phyloP scores from a whole-genome alignment of 2,797 vertebrate genomes.

The Tragopan temminckii region DNA sequence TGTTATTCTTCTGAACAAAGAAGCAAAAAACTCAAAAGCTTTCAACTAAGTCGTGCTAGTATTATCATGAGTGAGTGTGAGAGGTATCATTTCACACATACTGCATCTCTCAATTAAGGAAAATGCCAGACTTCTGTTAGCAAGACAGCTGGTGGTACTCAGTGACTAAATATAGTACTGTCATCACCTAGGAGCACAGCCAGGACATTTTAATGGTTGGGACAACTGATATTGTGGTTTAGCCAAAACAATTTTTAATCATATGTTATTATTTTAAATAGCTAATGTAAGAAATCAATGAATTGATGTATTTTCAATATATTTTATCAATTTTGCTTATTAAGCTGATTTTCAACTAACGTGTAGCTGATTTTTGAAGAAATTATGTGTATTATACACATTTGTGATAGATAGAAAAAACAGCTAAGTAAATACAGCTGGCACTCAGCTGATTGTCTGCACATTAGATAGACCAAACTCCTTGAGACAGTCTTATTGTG shows the following conservation, averaged over 20 bases:
- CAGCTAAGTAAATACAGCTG: slow-evolving; percentile 63
- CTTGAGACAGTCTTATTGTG: background rate
- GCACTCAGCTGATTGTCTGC: slow-evolving; percentile 32
- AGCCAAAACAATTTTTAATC: slow-evolving; percentile 74
- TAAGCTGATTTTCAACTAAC: slow-evolving; percentile 26
- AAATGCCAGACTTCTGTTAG: slow-evolving; percentile 78
- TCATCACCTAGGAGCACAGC: slow-evolving; percentile 71
- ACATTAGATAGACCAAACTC: background rate
- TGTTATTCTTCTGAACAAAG: slow-evolving; percentile 68
- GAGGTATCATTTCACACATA: slow-evolving; percentile 76
- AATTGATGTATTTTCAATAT: slow-evolving; percentile 29
- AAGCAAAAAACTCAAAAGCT: slow-evolving; percentile 53
- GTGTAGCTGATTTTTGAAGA: slow-evolving; percentile 26
- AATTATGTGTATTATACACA: slow-evolving; percentile 1
- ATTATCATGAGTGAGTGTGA: slow-evolving; percentile 74
- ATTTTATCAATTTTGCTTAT: slow-evolving; percentile 31
- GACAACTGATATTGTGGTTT: slow-evolving; percentile 74
- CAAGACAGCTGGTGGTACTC: slow-evolving; percentile 78
- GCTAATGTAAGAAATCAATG: slow-evolving; percentile 20
- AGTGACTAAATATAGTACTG: slow-evolving; percentile 78
- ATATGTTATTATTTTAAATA: slow-evolving; percentile 54
- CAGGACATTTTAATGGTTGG: slow-evolving; percentile 69
- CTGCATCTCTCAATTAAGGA: slow-evolving; percentile 77
- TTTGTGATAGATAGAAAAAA: background rate
- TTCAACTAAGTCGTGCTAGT: slow-evolving; percentile 73